phyloP scores from a whole-genome alignment of 2,113 vertebrate species.

The Lophotis ruficrista region DNA sequence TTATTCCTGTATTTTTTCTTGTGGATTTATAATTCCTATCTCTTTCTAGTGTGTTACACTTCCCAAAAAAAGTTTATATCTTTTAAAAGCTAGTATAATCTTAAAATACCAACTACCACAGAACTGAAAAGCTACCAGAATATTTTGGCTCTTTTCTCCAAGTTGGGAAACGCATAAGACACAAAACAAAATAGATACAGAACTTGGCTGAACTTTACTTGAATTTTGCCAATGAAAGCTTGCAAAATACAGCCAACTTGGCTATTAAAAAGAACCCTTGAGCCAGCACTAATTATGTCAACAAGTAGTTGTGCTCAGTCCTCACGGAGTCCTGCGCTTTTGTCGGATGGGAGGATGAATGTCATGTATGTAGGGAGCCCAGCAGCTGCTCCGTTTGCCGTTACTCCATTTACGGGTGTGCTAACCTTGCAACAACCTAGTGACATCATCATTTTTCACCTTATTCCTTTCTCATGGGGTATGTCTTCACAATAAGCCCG shows the following conservation, averaged over 20 bases:
- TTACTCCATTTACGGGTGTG: constrained; percentile 86
- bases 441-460: constrained; percentile 87
- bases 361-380: constrained; percentile 48
- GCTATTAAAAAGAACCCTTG: constrained; percentile 59
- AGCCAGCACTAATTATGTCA: constrained; percentile 84
- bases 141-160: constrained; percentile 57
- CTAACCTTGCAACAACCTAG: constrained; percentile 89
- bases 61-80: constrained; percentile 42
- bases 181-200: constrained; percentile 75
- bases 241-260: constrained; percentile 75
- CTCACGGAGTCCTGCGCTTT: constrained; percentile 46
- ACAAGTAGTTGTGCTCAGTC: constrained; percentile 77
- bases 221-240: constrained; percentile 78
- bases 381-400: constrained; percentile 74
- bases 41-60: not conserved
- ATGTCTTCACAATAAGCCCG: constrained; percentile 74
- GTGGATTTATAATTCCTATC: constrained; percentile 28
- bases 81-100: constrained; percentile 63
- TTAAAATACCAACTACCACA: constrained; percentile 64
- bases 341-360: constrained; percentile 28
- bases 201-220: constrained; percentile 80
- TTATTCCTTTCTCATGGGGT: constrained; percentile 62
- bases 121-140: constrained; percentile 66
- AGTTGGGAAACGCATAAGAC: constrained; percentile 62
- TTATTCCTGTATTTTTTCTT: constrained; percentile 42